phyloP scores from a whole-genome alignment of 2,888 invertebrate species.

The Agrilus biguttatus region DNA sequence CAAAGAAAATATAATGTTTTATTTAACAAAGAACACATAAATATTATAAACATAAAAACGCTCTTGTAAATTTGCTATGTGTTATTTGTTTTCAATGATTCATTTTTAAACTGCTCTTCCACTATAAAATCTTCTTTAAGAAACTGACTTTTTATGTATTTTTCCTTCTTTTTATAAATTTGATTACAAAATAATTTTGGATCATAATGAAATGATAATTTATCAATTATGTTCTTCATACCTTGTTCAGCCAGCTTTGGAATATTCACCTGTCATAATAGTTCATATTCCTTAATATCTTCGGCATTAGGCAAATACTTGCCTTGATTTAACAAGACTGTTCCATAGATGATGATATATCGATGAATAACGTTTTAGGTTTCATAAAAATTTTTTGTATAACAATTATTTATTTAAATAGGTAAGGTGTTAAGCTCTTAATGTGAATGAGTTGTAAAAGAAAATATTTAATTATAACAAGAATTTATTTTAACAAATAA shows the following conservation, averaged over 20 bases:
- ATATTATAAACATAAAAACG: too few species aligned
- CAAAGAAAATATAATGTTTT: too few species aligned
- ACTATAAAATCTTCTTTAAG: constrained; percentile 3
- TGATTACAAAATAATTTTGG: constrained; percentile 5
- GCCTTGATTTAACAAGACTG: constrained; percentile 4
- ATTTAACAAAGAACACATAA: too few species aligned
- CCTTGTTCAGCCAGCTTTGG: constrained; percentile 2
- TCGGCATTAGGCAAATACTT: constrained; percentile 3
- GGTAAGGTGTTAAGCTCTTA: too few species aligned
- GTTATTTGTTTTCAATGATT: too few species aligned
- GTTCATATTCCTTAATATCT: constrained; percentile 2
- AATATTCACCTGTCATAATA: not conserved
- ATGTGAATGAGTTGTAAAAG: too few species aligned
- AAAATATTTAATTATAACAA: too few species aligned
- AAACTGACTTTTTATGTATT: constrained; percentile 7
- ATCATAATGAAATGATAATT: constrained; percentile 7
- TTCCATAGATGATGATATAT: constrained; percentile 8
- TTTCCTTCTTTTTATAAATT: constrained; percentile 3
- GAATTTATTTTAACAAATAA: too few species aligned
- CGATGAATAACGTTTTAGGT: too few species aligned
- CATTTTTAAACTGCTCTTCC: not conserved
- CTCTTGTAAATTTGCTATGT: too few species aligned
- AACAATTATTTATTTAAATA: too few species aligned
- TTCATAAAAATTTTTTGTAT: too few species aligned
- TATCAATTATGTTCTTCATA: constrained; percentile 3